phyloP scores from a whole-genome alignment of 2,113 vertebrate species.

The Otocyon megalotis region DNA sequence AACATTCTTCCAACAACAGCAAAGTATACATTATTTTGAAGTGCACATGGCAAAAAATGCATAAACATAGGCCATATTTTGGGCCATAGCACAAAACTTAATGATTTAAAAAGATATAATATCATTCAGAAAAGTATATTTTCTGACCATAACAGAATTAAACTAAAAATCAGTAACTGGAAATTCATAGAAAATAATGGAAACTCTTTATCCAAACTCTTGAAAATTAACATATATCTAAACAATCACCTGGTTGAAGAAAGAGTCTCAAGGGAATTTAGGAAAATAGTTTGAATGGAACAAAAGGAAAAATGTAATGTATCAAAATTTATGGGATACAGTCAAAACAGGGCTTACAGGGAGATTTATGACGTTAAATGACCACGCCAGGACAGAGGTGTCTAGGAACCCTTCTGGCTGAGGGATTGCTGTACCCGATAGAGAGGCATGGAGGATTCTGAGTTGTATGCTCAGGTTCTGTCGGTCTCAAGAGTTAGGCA shows the following conservation, averaged over 20 bases:
- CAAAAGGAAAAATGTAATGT: not conserved
- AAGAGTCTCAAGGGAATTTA: not conserved
- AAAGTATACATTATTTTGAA: not conserved
- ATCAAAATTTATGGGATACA: not conserved
- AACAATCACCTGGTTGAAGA: not conserved
- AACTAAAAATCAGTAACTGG: not conserved
- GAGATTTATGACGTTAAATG: not conserved
- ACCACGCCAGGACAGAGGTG: not conserved
- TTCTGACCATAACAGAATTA: not conserved
- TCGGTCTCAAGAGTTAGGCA: not conserved
- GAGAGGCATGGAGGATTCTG: not conserved
- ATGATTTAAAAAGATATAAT: not conserved
- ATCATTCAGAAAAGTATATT: not conserved
- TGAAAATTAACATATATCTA: not conserved
- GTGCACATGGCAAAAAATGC: not conserved
- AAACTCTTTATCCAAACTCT: not conserved
- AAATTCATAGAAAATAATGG: not conserved
- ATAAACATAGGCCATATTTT: not conserved
- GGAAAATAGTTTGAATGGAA: constrained; percentile 12
- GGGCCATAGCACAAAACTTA: not conserved
- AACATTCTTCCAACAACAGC: not conserved
- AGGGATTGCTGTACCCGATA: not conserved
- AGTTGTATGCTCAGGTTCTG: not conserved
- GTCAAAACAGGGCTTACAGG: not conserved
- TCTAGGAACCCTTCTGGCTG: not conserved